phyloP scores from a whole-genome alignment of 2,888 invertebrate species.

The Torymus auratus region DNA sequence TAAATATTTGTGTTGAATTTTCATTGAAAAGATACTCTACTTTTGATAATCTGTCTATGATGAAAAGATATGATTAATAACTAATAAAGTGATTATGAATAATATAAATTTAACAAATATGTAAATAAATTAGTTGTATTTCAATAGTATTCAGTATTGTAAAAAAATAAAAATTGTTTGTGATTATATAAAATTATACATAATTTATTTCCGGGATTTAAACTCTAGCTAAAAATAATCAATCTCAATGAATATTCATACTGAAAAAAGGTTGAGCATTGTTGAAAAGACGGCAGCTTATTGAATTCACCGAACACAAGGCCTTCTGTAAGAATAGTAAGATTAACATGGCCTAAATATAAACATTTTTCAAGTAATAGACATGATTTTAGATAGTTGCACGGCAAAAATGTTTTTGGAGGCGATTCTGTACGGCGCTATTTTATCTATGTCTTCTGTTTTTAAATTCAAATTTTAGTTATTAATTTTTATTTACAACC shows the following conservation, averaged over 20 bases:
- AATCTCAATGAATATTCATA: constrained; percentile 37
- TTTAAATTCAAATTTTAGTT: constrained; percentile 18
- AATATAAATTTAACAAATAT: background rate
- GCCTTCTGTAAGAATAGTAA: constrained; percentile 17
- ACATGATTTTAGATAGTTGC: constrained; percentile 1
- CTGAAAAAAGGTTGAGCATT: constrained; percentile 7
- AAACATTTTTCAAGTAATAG: constrained; percentile 1
- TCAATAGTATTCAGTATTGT: background rate
- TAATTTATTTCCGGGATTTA: constrained; percentile 42
- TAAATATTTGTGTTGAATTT: background rate
- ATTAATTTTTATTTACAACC: constrained; percentile 29
- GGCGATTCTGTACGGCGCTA: background rate
- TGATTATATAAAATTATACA: constrained; percentile 24
- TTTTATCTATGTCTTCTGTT: constrained; percentile 28
- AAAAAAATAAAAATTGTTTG: no score
- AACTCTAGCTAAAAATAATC: constrained; percentile 7
- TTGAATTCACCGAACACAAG: constrained; percentile 20
- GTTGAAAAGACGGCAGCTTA: constrained; percentile 29
- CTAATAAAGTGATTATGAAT: background rate
- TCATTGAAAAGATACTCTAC: background rate
- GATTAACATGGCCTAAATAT: constrained; percentile 41
- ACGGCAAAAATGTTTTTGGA: background rate
- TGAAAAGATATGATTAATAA: no score
- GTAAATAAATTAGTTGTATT: background rate
- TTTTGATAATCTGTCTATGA: no score